These are phyloP conservation scores for Meloe dianella DNA, from an alignment of 2,888 invertebrate genomes.

Conservation along the genomic window DNA sequence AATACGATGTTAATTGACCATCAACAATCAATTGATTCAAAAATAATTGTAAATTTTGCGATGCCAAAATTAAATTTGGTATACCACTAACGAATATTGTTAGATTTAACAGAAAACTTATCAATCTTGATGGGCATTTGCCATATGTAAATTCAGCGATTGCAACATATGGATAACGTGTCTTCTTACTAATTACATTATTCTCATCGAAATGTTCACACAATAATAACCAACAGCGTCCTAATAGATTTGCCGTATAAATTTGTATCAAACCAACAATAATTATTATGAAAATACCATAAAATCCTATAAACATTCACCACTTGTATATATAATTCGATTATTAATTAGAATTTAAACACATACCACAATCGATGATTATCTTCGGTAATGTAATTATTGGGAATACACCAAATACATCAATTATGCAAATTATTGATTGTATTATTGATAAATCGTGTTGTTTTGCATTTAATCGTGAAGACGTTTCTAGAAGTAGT, in stretches of 20 bases:
- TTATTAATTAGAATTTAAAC: conserved; percentile 14
- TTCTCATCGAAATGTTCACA: conserved; percentile 60
- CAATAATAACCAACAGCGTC: conserved; percentile 71
- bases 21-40: conserved; percentile 73
- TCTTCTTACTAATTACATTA: conserved; percentile 61
- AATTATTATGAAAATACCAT: conserved; percentile 73
- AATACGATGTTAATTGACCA: conserved; percentile 74
- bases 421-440: conserved; percentile 77
- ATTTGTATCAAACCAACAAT: conserved; percentile 74
- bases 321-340: conserved; percentile 16
- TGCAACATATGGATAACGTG: conserved; percentile 83
- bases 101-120: conserved; percentile 74
- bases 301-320: conserved; percentile 67
- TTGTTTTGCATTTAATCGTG: neutral
- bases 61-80: conserved; percentile 79
- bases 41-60: conserved; percentile 80
- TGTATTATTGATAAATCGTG: conserved; percentile 71
- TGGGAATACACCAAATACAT: conserved; percentile 84
- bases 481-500: conserved; percentile 24
- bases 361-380: conserved; percentile 76
- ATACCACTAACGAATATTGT: conserved; percentile 80
- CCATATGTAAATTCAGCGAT: conserved; percentile 83
- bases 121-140: conserved; percentile 64
- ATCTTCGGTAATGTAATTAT: conserved; percentile 77
- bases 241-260: conserved; percentile 81